Evolutionary conservation across 2,113 vertebrate species (phyloP).

Genomic region (Gadus macrocephalus): DNA sequence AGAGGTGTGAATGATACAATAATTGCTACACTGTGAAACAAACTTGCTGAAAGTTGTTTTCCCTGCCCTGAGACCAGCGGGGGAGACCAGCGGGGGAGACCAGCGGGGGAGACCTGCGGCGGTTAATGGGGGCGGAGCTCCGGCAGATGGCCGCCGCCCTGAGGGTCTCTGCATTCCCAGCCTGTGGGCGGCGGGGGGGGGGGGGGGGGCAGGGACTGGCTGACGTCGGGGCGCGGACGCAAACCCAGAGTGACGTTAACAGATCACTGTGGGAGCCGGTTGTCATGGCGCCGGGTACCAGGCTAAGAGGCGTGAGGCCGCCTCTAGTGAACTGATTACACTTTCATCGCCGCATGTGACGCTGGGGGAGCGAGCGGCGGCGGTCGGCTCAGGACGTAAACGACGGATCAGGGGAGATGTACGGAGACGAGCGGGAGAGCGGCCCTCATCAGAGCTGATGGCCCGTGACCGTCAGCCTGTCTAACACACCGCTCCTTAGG

Average conservation of each 20-base stretch:
- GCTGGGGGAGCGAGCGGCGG: slow-evolving; percentile 62
- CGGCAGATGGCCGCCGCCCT: slow-evolving; percentile 62
- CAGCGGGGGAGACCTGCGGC: slow-evolving; percentile 21
- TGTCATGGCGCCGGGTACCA: slow-evolving; percentile 62
- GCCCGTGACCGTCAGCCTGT: slow-evolving; percentile 19
- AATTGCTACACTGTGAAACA: slow-evolving; percentile 64
- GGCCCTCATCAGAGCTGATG: slow-evolving; percentile 43
- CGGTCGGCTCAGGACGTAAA: slow-evolving; percentile 61
- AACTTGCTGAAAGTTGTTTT: slow-evolving; percentile 66
- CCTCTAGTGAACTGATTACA: slow-evolving; percentile 71
- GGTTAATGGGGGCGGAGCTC: too few relatives aligned
- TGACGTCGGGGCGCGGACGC: slow-evolving; percentile 70
- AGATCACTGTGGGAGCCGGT: slow-evolving; percentile 70
- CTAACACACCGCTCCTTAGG: slow-evolving; percentile 17
- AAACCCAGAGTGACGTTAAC: slow-evolving; percentile 76
- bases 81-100: slow-evolving; percentile 16
- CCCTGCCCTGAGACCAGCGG: slow-evolving; percentile 29
- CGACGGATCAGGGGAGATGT: slow-evolving; percentile 58
- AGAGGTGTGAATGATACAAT: slow-evolving; percentile 60
- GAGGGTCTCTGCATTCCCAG: too few relatives aligned
- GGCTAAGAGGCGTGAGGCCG: slow-evolving; percentile 48
- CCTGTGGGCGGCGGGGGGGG: background rate
- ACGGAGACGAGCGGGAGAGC: slow-evolving; percentile 55
- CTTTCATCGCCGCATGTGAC: slow-evolving; percentile 60
- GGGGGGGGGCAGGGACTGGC: slow-evolving; percentile 51